Evolutionary conservation across 2,888 invertebrate genomes (phyloP).

Genomic region (Rhorus exstirpatorius): DNA sequence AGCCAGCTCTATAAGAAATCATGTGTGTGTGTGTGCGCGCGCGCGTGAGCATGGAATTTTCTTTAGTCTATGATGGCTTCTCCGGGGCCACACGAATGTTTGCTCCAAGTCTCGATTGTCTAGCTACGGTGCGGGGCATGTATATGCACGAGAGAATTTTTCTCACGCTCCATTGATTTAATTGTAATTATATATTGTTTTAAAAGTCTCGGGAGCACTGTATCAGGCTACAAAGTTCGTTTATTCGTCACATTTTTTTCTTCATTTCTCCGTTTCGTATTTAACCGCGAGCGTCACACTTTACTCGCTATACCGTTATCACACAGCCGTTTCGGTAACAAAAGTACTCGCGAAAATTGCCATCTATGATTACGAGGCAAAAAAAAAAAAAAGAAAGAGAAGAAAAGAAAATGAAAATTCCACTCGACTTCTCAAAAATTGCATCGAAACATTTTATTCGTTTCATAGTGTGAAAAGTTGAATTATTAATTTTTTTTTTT

Average conservation of each 20-base stretch:
- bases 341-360: neutral
- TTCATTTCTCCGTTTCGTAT: constrained; percentile 23
- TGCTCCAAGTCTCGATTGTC: constrained; percentile 60
- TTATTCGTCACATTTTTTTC: constrained; percentile 30
- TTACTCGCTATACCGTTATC: constrained; percentile 28
- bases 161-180: constrained; percentile 71
- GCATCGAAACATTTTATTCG: no score
- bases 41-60: constrained; percentile 63
- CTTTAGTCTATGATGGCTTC: constrained; percentile 38
- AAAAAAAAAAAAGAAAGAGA: neutral
- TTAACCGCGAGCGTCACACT: constrained; percentile 33
- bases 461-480: no score
- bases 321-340: neutral
- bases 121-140: neutral
- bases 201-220: constrained; percentile 23
- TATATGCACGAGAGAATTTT: constrained; percentile 60
- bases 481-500: no score
- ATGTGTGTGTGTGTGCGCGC: constrained; percentile 8
- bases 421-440: neutral
- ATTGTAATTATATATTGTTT: constrained; percentile 66
- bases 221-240: constrained; percentile 31
- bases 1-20: constrained; percentile 3
- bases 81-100: constrained; percentile 3
- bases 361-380: no score
- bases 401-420: neutral